phyloP scores from a whole-genome alignment of 2,797 vertebrate species.

The Antrozous pallidus region DNA sequence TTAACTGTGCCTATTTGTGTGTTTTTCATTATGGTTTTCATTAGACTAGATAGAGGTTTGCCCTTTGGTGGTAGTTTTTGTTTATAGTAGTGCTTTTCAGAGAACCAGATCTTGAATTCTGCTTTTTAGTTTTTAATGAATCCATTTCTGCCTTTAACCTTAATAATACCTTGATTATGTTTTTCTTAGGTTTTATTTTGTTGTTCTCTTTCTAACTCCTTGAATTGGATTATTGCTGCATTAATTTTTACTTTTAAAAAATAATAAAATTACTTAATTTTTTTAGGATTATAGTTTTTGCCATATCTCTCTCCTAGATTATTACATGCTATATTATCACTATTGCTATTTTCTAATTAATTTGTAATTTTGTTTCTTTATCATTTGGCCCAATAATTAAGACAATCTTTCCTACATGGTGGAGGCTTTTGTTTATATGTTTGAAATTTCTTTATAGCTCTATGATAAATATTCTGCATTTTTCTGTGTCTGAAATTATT shows the following conservation, averaged over 20 bases:
- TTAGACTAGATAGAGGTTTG: background rate
- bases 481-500: background rate
- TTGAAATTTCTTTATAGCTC: background rate
- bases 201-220: background rate
- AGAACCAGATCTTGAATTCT: background rate
- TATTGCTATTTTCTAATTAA: background rate
- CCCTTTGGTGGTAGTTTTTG: background rate
- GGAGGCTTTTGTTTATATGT: background rate
- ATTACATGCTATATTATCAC: background rate
- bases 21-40: background rate
- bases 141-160: background rate
- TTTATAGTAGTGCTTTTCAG: background rate
- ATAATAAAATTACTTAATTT: background rate
- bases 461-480: background rate
- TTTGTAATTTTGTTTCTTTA: background rate
- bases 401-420: background rate
- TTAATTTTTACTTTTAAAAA: background rate
- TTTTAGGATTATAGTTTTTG: background rate
- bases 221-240: background rate
- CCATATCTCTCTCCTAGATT: background rate
- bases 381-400: background rate
- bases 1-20: background rate
- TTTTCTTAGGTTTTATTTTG: conserved; percentile 24
- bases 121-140: background rate
- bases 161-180: background rate